Evolutionary conservation across 2,888 invertebrate species (phyloP).

Genomic region (Steinernema hermaphroditum): DNA sequence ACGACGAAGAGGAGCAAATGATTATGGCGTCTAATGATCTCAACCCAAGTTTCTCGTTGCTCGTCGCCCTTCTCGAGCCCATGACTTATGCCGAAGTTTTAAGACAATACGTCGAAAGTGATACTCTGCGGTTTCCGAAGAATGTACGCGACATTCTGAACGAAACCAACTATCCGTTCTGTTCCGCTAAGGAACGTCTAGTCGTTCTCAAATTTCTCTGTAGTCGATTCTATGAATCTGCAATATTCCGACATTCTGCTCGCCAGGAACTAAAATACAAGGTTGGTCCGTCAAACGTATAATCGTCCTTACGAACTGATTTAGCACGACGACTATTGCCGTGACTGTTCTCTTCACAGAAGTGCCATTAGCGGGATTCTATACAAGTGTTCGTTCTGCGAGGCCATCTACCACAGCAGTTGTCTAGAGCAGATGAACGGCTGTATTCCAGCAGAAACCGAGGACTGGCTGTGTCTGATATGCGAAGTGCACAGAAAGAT

Average conservation of each 20-base stretch:
- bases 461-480: constrained; percentile 81
- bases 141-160: constrained; percentile 46
- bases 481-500: constrained; percentile 6
- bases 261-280: constrained; percentile 21
- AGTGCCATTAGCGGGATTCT: background rate
- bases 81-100: constrained; percentile 92
- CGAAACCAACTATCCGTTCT: constrained; percentile 77
- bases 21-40: constrained; percentile 89
- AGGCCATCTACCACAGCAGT: constrained; percentile 14
- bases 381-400: constrained; percentile 19
- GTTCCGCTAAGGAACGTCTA: constrained; percentile 78
- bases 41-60: constrained; percentile 93
- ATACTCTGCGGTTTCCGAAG: constrained; percentile 42
- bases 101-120: constrained; percentile 51
- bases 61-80: constrained; percentile 86
- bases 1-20: constrained; percentile 83
- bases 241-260: constrained; percentile 75
- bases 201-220: constrained; percentile 77
- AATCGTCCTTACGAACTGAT: constrained; percentile 67
- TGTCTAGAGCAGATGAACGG: constrained; percentile 24
- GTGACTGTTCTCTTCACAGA: constrained; percentile 45
- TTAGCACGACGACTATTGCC: constrained; percentile 69
- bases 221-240: constrained; percentile 89
- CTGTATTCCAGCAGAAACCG: background rate
- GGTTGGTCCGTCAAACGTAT: background rate